Percentiles rank a stretch among this genome's conserved stretches.
These are phyloP conservation scores for Nasonia oneida DNA, from an alignment of 2,888 invertebrate genomes.

Conservation along the genomic window DNA sequence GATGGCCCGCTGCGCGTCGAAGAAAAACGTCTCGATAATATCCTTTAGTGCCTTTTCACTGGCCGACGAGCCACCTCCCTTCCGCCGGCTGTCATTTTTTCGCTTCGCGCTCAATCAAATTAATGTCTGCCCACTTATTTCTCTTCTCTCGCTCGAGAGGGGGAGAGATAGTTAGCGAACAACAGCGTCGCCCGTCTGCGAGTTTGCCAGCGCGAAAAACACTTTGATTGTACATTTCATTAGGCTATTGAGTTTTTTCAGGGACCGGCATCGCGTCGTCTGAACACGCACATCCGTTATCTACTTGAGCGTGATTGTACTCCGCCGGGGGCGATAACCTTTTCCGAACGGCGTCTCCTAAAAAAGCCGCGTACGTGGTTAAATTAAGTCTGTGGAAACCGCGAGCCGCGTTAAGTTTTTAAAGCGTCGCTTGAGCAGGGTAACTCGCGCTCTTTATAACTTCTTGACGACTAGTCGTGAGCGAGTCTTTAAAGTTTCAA, in stretches of 20 bases:
- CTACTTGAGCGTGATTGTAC: neutral
- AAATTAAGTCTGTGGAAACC: neutral
- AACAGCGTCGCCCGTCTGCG: neutral
- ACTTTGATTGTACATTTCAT: neutral
- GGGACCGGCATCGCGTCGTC: neutral
- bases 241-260: neutral
- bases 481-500: no score
- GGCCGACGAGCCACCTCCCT: neutral
- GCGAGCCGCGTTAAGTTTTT: neutral
- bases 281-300: neutral
- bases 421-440: neutral
- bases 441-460: no score
- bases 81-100: conserved; percentile 55
- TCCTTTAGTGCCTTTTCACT: conserved; percentile 20
- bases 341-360: neutral
- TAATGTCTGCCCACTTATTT: neutral
- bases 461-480: no score
- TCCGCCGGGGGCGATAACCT: neutral
- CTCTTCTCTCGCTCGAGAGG: neutral
- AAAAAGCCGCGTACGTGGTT: no score
- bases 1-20: conserved; percentile 10
- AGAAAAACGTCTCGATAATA: conserved; percentile 50
- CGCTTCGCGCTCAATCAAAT: conserved; percentile 27
- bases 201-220: neutral
- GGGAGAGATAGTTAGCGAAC: neutral